Base-by-base conservation (phyloP, 2,888 invertebrate genomes). In the Merodon equestris region DNA sequence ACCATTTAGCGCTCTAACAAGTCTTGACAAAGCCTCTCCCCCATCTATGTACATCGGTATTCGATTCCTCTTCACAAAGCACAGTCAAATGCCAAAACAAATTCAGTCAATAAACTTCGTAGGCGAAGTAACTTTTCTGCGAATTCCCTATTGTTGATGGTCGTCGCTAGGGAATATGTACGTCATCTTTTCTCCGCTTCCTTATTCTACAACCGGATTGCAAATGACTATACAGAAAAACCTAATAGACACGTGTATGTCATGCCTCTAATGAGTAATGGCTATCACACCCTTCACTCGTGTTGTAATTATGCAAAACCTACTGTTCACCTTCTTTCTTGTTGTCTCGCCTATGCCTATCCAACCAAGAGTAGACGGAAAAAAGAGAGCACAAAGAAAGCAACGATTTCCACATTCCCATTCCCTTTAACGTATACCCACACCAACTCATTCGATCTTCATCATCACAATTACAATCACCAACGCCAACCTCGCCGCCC, bases 241-340 rank as follows among this genome's bases (percentile, higher is more conserved):
- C 15, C 14, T 38, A 42, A 27, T 56, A 47, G 66, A 19, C 54
- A 66, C 40, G 48, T 50, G 48, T 56, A 7, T 47, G 47, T 27
- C 27, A 27, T 27, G 2, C 27, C 27, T 9, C 1, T 44, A 27
- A 27, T 27, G 7, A 27, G n/a, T n/a, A n/a, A n/a, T n/a, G n/a
- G n/a, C n/a, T 27, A 40, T 36, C 54, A 45, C 54, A 61, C 47
- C n/a, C 54, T 44, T 42, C 17, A 19, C 36, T 15, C 56, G 27
- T 27, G 27, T 19, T 27, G 40, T 53, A 70, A 68, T 71, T 71
- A 71, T 63, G 61, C 56, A 63, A 71, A 71, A 56, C 42, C 17
- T 12, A 44, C 50, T 27, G 27, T 27, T 27, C 40, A 54, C 38
- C 54, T 54, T 9, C 40, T 40, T 66, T 67, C 12, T 3, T 7